phyloP scores from a whole-genome alignment of 2,113 vertebrate genomes.

The Syrrhaptes paradoxus region DNA sequence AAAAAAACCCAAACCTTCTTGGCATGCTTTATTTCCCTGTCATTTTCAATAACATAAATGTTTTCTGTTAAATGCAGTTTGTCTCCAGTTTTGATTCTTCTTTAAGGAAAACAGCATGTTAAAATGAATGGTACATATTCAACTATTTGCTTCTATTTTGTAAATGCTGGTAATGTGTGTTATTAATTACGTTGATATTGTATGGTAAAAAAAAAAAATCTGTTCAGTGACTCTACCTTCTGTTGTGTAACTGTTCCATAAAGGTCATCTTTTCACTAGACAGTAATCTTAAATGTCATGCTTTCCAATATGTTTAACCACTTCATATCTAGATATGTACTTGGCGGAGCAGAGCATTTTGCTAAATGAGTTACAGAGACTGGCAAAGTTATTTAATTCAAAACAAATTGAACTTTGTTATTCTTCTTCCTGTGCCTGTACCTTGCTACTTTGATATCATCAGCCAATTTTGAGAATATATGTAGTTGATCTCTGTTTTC shows the following conservation, averaged over 20 bases:
- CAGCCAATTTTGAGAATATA: neutral
- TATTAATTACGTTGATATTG: conserved; percentile 36
- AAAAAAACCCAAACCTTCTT: neutral
- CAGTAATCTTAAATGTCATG: conserved; percentile 59
- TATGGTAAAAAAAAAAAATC: neutral
- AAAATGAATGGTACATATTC: conserved; percentile 8
- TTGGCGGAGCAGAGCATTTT: neutral
- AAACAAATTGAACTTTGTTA: neutral
- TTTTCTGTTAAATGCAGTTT: neutral
- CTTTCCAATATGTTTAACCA: conserved; percentile 39
- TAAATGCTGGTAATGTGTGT: neutral
- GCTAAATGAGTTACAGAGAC: neutral
- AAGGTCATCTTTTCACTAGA: conserved; percentile 48
- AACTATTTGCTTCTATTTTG: conserved; percentile 38
- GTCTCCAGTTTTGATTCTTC: neutral
- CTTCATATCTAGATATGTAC: conserved; percentile 9
- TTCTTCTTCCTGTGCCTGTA: neutral
- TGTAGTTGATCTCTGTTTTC: neutral
- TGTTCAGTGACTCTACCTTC: conserved; percentile 23
- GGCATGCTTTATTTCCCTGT: neutral
- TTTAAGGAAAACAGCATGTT: neutral
- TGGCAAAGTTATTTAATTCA: neutral
- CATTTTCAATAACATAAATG: neutral
- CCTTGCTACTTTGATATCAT: neutral
- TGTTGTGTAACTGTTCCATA: conserved; percentile 23